Base-by-base conservation (phyloP, 1,140 invertebrate genomes). In the Drosophila murphyi region DNA sequence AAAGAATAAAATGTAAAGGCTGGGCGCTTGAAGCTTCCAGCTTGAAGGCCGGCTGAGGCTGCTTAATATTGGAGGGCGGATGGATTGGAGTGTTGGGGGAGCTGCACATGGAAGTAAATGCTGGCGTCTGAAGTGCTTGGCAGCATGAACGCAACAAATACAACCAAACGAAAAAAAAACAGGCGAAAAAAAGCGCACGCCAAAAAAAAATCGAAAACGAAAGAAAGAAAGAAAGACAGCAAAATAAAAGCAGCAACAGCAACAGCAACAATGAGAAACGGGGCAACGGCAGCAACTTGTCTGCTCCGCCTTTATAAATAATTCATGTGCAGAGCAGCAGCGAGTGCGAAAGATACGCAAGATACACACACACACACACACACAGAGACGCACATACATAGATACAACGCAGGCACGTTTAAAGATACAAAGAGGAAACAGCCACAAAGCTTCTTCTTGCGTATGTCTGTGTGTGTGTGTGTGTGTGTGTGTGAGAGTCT, bases 291-390 rank as follows among this genome's bases (percentile, higher is more conserved):
- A 91, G 79, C 88, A 86, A 90, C 91, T 92, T 88, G 90, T 92
- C 91, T 92, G 91, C 91, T 91, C 91, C 91, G 91, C 91, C 91
- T 92, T 92, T 92, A 92, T 92, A 92, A 92, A 92, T 92, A 92
- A 92, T 92, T 92, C 90, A 92, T 92, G 85, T 89, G 85, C 88
- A 89, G 74, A 82, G 76, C 4, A 4, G 68, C 77, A 74, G 85
- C 70, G 83, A 88, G 83, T 89, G 83, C 83, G 85, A 88, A 74
- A 83, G 83, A 91, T 80, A 91, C 78, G 78, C 80, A 89, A 86
- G 77, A 89, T 91, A 88, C 47, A 74, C 56, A 63, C 34, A 45
- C 76, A 75, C 57, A 76, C 56, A 76, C 55, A 74, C 51, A 63
- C 50, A 73, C 79, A 74, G 65, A 76, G 75, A 56, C 67, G 28